These are phyloP conservation scores for Enteromius thamalakanensis DNA, from an alignment of 2,797 vertebrate genomes.

Conservation along the genomic window DNA sequence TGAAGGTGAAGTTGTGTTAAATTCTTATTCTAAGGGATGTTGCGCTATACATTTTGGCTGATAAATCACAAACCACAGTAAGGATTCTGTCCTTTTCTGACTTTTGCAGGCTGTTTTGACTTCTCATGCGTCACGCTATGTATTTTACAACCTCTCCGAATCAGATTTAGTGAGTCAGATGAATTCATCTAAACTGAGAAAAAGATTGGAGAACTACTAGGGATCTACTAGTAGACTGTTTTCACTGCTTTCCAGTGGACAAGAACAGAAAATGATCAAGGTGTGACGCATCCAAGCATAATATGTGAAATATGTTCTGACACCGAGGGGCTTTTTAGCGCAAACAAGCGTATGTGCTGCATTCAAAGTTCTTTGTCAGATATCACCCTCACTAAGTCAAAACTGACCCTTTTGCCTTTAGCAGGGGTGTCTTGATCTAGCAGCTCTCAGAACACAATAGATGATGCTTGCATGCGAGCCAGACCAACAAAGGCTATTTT, in stretches of 20 bases:
- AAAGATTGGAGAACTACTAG: constrained; percentile 31
- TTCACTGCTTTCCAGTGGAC: not conserved
- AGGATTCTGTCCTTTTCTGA: not conserved
- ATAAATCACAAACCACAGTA: not conserved
- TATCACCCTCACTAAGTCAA: constrained; percentile 60
- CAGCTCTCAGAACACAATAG: constrained; percentile 62
- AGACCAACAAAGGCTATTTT: constrained; percentile 61
- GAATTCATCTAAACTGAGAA: constrained; percentile 49
- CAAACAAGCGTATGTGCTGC: constrained; percentile 54
- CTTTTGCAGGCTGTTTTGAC: not conserved
- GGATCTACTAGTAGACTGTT: not conserved
- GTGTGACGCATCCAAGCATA: constrained; percentile 64
- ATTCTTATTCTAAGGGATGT: not conserved
- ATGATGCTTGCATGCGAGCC: constrained; percentile 58
- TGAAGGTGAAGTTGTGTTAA: not conserved
- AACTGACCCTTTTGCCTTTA: constrained; percentile 63
- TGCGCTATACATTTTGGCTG: not conserved
- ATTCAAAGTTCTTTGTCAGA: constrained; percentile 61
- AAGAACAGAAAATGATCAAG: constrained; percentile 14
- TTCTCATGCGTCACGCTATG: not conserved
- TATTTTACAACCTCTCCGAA: not conserved
- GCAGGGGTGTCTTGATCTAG: constrained; percentile 57
- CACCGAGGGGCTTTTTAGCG: constrained; percentile 64
- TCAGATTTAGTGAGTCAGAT: not conserved
- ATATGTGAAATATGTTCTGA: constrained; percentile 68